phyloP scores from a whole-genome alignment of 2,113 vertebrate genomes.

The Phrynosoma blainvillii region DNA sequence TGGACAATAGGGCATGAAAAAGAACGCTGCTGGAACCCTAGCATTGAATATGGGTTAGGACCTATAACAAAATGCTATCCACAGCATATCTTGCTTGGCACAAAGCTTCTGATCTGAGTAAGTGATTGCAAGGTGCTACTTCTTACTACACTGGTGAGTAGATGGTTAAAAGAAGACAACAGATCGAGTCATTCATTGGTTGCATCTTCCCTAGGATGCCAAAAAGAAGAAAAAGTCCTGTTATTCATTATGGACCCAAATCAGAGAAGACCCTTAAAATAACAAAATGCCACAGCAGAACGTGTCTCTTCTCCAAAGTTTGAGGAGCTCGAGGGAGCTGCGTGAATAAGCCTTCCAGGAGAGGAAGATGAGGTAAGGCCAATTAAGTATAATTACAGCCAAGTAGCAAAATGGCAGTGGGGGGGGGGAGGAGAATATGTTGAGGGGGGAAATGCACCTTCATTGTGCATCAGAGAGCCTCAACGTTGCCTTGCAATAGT shows the following conservation, averaged over 20 bases:
- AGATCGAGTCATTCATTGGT: not conserved
- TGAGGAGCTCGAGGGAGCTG: not conserved
- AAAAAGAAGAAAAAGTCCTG: not conserved
- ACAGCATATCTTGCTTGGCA: not conserved
- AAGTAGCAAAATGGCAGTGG: not conserved
- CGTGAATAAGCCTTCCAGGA: not conserved
- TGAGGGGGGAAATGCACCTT: not conserved
- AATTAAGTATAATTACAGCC: constrained; percentile 17
- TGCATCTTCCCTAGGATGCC: no score
- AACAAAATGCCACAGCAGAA: not conserved
- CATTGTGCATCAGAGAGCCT: not conserved
- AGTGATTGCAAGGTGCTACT: not conserved
- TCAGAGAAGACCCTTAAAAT: not conserved
- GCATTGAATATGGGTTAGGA: no score
- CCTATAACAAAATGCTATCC: not conserved
- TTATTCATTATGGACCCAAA: not conserved
- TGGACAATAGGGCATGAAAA: not conserved
- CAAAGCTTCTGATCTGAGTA: not conserved
- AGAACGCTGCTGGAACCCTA: not conserved
- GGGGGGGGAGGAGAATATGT: not conserved
- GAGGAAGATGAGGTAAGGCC: constrained; percentile 18
- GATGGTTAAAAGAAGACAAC: not conserved
- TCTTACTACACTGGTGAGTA: not conserved
- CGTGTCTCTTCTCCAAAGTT: not conserved
- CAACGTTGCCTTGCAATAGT: not conserved